Evolutionary conservation across 2,888 invertebrate genomes (phyloP).

Genomic region (Leptopilina syphax): DNA sequence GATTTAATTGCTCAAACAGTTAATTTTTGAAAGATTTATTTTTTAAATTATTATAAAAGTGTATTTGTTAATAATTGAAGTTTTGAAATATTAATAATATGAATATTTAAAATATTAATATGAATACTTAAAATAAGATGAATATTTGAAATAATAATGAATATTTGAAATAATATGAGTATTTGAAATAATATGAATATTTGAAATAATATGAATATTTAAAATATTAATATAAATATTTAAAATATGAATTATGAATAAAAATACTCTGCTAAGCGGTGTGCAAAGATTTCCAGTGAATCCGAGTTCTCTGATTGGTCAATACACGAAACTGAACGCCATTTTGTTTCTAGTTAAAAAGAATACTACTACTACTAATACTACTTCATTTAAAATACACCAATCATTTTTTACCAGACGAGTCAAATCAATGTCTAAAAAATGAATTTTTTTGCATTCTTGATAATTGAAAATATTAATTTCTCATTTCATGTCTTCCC

Average conservation of each 20-base stretch:
- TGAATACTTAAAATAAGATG: too few relatives aligned
- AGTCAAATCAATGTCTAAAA: not conserved
- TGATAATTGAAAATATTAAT: not conserved
- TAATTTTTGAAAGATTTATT: not conserved
- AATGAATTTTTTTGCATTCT: not conserved
- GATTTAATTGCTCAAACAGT: too few relatives aligned
- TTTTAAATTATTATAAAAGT: not conserved
- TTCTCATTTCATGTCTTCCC: not conserved
- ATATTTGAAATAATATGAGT: too few relatives aligned
- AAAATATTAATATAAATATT: too few relatives aligned
- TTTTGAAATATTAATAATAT: not conserved
- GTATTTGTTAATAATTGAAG: not conserved
- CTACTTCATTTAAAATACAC: constrained; percentile 14
- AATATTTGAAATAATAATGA: too few relatives aligned
- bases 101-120: too few relatives aligned
- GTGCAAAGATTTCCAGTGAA: constrained; percentile 15
- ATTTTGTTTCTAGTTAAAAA: constrained; percentile 35
- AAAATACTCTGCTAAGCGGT: constrained; percentile 10
- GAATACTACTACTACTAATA: constrained; percentile 13
- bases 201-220: too few relatives aligned
- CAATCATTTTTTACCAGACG: not conserved
- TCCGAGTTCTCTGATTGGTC: constrained; percentile 34
- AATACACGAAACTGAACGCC: constrained; percentile 16
- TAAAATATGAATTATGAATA: not conserved
- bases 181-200: too few relatives aligned